These are phyloP conservation scores for Echinarachnius parma DNA, from an alignment of 53 echinoderm and acorn worm species.

Conservation along the genomic window DNA sequence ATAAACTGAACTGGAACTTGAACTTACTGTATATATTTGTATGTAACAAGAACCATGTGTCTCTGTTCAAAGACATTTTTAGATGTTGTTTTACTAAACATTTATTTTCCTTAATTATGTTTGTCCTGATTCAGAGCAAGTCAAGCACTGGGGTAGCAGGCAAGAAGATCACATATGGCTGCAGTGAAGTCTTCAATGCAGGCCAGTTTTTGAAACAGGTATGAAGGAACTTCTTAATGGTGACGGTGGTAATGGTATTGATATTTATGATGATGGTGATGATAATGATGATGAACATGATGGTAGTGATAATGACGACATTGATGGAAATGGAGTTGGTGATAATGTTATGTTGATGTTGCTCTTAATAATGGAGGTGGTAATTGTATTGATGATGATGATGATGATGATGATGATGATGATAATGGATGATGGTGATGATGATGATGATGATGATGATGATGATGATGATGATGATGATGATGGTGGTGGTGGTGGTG, in stretches of 20 bases:
- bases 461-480: slow-evolving; percentile 46
- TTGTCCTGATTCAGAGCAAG: slow-evolving; percentile 73
- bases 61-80: too few relatives aligned
- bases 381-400: slow-evolving; percentile 13
- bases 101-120: too few relatives aligned
- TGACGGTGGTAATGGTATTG: too few relatives aligned
- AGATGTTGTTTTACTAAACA: too few relatives aligned
- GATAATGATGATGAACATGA: too few relatives aligned
- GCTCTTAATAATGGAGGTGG: slow-evolving; percentile 38
- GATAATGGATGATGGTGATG: neutral
- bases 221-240: neutral
- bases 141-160: slow-evolving; percentile 56
- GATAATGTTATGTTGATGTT: slow-evolving; percentile 30
- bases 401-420: neutral
- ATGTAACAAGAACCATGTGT: too few relatives aligned
- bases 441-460: slow-evolving; percentile 12
- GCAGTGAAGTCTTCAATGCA: slow-evolving; percentile 95
- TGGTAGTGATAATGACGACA: neutral
- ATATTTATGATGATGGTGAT: too few relatives aligned
- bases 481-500: slow-evolving; percentile 37
- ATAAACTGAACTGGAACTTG: too few relatives aligned
- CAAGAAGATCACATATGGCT: slow-evolving; percentile 89
- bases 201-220: slow-evolving; percentile 93
- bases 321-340: neutral
- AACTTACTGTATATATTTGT: too few relatives aligned